Percentiles rank a stretch among this genome's conserved stretches.
phyloP scores from a whole-genome alignment of 2,888 invertebrate genomes.

The Metallyticus violacea region DNA sequence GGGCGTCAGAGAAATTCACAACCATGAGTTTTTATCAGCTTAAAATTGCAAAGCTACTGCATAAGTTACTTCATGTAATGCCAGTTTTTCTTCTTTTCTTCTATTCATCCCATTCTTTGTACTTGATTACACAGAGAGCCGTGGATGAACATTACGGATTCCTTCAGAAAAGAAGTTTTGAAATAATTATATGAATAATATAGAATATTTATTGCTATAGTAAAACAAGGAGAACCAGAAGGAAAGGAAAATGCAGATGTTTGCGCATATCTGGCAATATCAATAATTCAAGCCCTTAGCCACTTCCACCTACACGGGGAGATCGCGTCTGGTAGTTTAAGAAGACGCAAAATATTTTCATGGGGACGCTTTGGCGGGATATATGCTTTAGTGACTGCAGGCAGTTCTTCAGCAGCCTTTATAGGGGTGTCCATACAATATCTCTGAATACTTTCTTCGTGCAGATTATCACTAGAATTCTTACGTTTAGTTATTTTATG shows the following conservation, averaged over 20 bases:
- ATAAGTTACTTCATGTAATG: background rate
- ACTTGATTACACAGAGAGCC: background rate
- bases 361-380: background rate
- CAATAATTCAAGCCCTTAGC: background rate
- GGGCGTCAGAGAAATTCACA: too few relatives aligned
- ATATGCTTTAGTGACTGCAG: background rate
- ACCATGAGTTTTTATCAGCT: too few relatives aligned
- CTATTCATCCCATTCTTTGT: background rate
- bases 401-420: background rate
- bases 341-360: background rate
- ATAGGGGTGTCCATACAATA: background rate
- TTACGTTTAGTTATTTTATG: too few relatives aligned
- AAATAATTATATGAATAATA: background rate
- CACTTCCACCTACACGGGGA: background rate
- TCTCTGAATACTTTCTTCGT: background rate
- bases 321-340: background rate
- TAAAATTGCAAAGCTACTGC: background rate
- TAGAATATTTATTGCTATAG: background rate
- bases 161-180: background rate
- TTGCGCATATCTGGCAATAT: background rate
- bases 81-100: background rate
- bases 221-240: background rate
- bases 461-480: too few relatives aligned
- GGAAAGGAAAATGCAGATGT: background rate
- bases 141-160: background rate